Conservation (phyloP, 2,888 invertebrate genomes). For the Oeneis ivallda region DNA sequence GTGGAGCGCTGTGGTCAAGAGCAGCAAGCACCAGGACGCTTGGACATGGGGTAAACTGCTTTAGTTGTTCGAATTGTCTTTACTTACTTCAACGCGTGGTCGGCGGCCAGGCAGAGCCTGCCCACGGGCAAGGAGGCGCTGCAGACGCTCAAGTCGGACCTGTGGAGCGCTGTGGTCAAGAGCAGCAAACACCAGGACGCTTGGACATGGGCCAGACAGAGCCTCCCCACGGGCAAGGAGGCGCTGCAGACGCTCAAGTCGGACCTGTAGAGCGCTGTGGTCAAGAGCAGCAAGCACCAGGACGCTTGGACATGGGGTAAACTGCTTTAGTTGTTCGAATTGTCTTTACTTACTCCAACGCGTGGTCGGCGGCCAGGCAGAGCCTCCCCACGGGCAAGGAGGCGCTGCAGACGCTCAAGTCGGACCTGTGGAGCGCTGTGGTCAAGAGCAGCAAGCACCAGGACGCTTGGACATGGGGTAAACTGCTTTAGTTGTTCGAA, state of each 20-base stretch:
- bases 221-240: constrained; percentile 90
- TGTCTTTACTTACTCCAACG: too few relatives aligned
- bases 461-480: constrained; percentile 95
- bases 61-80: constrained; percentile 75
- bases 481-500: too few relatives aligned
- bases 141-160: constrained; percentile 88
- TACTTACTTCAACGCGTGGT: constrained; percentile 90
- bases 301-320: constrained; percentile 95
- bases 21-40: constrained; percentile 92
- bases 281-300: constrained; percentile 91
- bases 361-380: constrained; percentile 91
- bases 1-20: constrained; percentile 93
- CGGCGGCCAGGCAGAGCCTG: constrained; percentile 88
- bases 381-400: constrained; percentile 91
- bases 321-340: too few relatives aligned
- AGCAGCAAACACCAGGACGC: constrained; percentile 93
- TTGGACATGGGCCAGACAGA: constrained; percentile 94
- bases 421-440: constrained; percentile 92
- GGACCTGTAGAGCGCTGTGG: constrained; percentile 92
- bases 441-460: constrained; percentile 93
- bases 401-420: constrained; percentile 88
- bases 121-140: constrained; percentile 91
- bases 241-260: constrained; percentile 89
- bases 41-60: constrained; percentile 89
- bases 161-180: constrained; percentile 93